Percentiles rank a stretch among this genome's conserved stretches.
These are phyloP conservation scores for Siniperca obscura DNA, from an alignment of 2,797 vertebrate species.

Conservation along the genomic window DNA sequence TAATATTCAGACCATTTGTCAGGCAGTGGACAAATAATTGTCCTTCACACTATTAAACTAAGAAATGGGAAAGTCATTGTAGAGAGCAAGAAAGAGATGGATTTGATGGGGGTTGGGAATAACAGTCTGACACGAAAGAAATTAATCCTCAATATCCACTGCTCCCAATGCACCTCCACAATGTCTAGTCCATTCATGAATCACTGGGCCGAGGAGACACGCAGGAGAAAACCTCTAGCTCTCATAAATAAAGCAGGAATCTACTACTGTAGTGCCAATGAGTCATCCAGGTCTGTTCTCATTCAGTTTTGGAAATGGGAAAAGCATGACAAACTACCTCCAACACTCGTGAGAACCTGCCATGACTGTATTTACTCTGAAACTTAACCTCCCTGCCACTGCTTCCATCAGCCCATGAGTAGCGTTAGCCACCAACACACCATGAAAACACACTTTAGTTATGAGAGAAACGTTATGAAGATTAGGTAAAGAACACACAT, in stretches of 20 bases:
- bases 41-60: constrained; percentile 78
- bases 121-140: constrained; percentile 80
- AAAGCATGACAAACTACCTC: constrained; percentile 73
- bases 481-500: constrained; percentile 66
- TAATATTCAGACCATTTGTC: constrained; percentile 75
- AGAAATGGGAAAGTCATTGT: constrained; percentile 79
- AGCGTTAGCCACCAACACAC: constrained; percentile 10
- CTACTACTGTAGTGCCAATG: constrained; percentile 78
- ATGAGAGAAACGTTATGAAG: constrained; percentile 42
- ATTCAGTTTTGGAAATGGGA: constrained; percentile 72
- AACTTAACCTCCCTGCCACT: constrained; percentile 40
- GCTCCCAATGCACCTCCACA: constrained; percentile 81
- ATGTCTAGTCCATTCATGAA: constrained; percentile 86
- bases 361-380: constrained; percentile 51
- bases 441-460: constrained; percentile 41
- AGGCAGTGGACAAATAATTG: constrained; percentile 78
- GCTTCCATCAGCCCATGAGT: constrained; percentile 35
- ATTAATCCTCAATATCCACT: constrained; percentile 84
- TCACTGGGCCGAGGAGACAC: constrained; percentile 80
- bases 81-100: constrained; percentile 74
- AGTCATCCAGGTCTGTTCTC: constrained; percentile 79
- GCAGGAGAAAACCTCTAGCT: constrained; percentile 79
- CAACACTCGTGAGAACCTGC: constrained; percentile 52
- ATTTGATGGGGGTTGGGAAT: constrained; percentile 82
- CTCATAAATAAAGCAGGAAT: constrained; percentile 86